A percentile compares a stretch with the other conserved stretches of the same genome.
Conservation (phyloP, 2,797 vertebrate species). For the Melanotaenia boesemani region DNA sequence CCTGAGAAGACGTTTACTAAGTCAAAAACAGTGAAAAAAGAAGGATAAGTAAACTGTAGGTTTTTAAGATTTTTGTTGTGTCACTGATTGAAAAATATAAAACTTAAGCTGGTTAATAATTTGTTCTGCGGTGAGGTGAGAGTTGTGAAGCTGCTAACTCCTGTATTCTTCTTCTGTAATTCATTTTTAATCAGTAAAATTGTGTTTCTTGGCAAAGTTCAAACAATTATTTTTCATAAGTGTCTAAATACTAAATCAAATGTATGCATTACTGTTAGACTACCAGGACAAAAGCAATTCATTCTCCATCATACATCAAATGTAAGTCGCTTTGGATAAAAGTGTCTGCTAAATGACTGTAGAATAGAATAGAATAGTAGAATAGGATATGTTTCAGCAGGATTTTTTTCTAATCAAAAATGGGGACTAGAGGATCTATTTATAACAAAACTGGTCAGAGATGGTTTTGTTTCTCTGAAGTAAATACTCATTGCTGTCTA, state of each 20-base stretch:
- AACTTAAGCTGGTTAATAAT: not conserved
- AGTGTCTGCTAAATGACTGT: too few relatives aligned
- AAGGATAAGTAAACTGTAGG: too few relatives aligned
- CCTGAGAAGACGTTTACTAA: not conserved
- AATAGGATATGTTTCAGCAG: too few relatives aligned
- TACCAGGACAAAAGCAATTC: not conserved
- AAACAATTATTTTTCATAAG: not conserved
- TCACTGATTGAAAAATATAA: not conserved
- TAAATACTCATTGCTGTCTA: not conserved
- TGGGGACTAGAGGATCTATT: not conserved
- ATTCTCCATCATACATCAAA: not conserved
- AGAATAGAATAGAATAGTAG: too few relatives aligned
- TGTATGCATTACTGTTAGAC: not conserved
- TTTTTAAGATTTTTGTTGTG: too few relatives aligned
- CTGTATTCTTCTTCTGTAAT: not conserved
- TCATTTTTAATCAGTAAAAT: not conserved
- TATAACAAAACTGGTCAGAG: not conserved
- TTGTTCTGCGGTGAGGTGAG: not conserved
- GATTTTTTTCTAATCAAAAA: constrained; percentile 5
- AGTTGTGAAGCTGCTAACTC: not conserved
- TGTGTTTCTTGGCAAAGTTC: not conserved
- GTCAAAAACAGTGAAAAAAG: not conserved
- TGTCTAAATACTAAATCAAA: not conserved
- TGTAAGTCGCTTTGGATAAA: too few relatives aligned
- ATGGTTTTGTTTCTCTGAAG: not conserved